Conservation (phyloP, 64 coral and sea anemone species). For the Catalaphyllia jardinei region DNA sequence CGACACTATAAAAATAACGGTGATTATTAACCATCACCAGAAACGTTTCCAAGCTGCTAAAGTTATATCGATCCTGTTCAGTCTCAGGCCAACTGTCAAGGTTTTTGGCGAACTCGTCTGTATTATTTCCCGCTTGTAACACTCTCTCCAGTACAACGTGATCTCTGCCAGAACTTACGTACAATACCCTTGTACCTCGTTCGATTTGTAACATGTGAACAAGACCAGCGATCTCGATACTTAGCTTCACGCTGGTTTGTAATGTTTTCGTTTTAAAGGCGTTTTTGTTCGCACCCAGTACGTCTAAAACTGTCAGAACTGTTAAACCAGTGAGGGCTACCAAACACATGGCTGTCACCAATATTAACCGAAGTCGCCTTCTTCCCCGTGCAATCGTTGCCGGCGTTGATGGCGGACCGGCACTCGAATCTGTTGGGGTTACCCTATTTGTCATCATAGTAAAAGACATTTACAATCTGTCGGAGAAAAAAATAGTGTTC, state of each 20-base stretch:
- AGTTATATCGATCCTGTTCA: not conserved
- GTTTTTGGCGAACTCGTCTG: not conserved
- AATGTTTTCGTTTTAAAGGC: not conserved
- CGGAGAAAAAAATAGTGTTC: no score
- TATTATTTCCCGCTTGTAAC: not conserved
- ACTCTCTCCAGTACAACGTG: not conserved
- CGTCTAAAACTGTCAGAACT: conserved; percentile 49
- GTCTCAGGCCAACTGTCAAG: not conserved
- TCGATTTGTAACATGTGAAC: conserved; percentile 80
- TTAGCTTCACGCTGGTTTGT: conserved; percentile 12
- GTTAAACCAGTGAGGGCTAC: conserved; percentile 44
- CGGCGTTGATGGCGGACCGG: not conserved
- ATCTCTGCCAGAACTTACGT: conserved; percentile 57
- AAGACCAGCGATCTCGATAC: conserved; percentile 55
- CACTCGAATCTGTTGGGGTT: no score
- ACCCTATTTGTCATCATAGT: no score
- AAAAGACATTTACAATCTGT: no score
- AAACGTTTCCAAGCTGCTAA: conserved; percentile 14
- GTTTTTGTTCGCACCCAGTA: not conserved
- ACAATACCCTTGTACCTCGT: conserved; percentile 62
- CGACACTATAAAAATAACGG: not conserved
- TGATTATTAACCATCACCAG: conserved; percentile 2
- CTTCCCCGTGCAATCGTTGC: not conserved
- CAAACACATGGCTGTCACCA: conserved; percentile 35
- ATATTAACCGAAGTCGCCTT: conserved; percentile 20